Evolutionary conservation across 2,888 invertebrate genomes (phyloP).

Genomic region (Drosophila falleni): DNA sequence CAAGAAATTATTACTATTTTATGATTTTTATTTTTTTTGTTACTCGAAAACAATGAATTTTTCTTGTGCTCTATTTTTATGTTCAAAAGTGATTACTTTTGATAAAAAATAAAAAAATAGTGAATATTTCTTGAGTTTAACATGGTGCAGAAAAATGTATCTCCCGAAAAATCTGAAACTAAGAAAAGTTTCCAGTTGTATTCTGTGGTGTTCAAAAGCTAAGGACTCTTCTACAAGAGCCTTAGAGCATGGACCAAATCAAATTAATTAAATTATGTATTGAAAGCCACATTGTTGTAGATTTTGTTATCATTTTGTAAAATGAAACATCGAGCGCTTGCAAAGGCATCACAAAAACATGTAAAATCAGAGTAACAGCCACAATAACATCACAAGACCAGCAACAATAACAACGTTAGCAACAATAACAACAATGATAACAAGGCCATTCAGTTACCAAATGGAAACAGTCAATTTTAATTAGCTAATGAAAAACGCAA

Average conservation of each 20-base stretch:
- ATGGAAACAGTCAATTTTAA: conserved; percentile 72
- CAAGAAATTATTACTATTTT: too few relatives aligned
- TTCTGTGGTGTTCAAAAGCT: neutral
- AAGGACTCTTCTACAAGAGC: conserved; percentile 2
- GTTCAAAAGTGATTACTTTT: too few relatives aligned
- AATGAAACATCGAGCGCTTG: conserved; percentile 33
- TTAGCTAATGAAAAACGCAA: conserved; percentile 69
- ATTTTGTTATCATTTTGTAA: conserved; percentile 42
- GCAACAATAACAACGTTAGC: conserved; percentile 21
- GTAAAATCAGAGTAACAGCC: conserved; percentile 16
- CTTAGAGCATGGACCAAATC: conserved; percentile 12
- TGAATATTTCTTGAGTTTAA: too few relatives aligned
- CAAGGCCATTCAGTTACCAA: conserved; percentile 60
- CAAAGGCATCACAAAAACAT: conserved; percentile 27
- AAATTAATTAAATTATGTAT: conserved; percentile 47
- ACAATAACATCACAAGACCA: conserved; percentile 20
- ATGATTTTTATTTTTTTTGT: too few relatives aligned
- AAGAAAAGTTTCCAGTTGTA: neutral
- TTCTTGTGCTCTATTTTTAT: too few relatives aligned
- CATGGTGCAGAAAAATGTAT: neutral
- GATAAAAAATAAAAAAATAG: too few relatives aligned
- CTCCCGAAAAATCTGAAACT: neutral
- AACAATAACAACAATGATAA: conserved; percentile 42
- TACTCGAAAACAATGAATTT: too few relatives aligned
- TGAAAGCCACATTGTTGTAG: conserved; percentile 39